A percentile compares a stretch with the other conserved stretches of the same genome.
Conservation (phyloP, 2,888 invertebrate genomes). For the Busseola fusca region DNA sequence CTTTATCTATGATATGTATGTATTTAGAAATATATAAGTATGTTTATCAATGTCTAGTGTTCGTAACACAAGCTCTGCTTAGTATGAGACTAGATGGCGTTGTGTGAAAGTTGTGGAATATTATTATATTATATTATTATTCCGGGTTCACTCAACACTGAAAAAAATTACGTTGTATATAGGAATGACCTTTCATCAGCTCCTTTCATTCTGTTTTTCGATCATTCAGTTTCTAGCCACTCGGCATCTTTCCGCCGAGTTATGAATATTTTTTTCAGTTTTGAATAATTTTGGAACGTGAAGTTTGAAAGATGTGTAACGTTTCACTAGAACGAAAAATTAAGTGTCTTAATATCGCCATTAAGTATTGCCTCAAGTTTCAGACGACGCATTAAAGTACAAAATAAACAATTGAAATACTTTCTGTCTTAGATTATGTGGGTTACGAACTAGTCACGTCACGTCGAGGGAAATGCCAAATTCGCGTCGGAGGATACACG, state of each 20-base stretch:
- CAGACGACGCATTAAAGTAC: not conserved
- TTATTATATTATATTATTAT: no score
- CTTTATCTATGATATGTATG: no score
- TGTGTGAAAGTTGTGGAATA: no score
- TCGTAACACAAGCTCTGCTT: no score
- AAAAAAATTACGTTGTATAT: not conserved
- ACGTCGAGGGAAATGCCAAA: slow-evolving; percentile 18
- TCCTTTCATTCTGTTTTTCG: not conserved
- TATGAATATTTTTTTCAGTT: no score
- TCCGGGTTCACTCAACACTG: not conserved
- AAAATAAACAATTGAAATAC: slow-evolving; percentile 8
- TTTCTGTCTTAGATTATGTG: slow-evolving; percentile 12
- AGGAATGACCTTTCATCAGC: not conserved
- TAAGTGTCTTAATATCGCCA: no score
- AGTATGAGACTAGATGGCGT: no score
- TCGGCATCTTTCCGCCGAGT: no score
- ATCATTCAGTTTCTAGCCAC: no score
- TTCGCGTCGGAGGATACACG: slow-evolving; percentile 60
- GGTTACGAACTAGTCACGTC: slow-evolving; percentile 33
- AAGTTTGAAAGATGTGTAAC: not conserved
- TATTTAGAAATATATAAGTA: no score
- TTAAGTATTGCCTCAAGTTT: no score
- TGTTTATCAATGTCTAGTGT: no score
- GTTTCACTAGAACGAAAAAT: not conserved
- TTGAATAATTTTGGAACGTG: not conserved